Conservation (phyloP, 2,797 vertebrate genomes). For the Sphenodon punctatus region DNA sequence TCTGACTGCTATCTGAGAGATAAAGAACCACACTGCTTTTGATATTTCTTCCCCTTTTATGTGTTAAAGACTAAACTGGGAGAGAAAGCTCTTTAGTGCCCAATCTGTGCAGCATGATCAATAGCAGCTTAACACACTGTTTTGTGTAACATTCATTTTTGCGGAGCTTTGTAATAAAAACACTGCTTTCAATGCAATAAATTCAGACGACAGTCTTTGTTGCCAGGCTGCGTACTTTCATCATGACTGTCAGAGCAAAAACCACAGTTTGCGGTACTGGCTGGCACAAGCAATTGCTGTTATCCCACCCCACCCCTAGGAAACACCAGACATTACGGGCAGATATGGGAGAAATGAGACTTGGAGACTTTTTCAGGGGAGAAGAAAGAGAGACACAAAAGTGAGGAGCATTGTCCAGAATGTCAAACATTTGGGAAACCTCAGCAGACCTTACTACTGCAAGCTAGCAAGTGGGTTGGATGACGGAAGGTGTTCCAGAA, state of each 20-base stretch:
- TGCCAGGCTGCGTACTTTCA: neutral
- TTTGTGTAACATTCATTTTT: constrained; percentile 58
- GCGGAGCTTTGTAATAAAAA: constrained; percentile 52
- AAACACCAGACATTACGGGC: too few relatives aligned
- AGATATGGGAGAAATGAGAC: too few relatives aligned
- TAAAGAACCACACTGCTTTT: constrained; percentile 26
- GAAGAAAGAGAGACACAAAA: too few relatives aligned
- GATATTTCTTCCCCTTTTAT: constrained; percentile 29
- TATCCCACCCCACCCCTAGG: too few relatives aligned
- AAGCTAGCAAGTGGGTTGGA: too few relatives aligned
- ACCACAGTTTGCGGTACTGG: too few relatives aligned
- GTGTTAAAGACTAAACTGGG: constrained; percentile 10
- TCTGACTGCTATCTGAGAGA: neutral
- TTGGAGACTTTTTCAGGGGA: too few relatives aligned
- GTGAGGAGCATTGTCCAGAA: too few relatives aligned
- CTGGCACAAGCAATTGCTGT: too few relatives aligned
- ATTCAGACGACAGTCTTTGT: neutral
- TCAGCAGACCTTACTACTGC: too few relatives aligned
- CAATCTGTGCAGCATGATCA: constrained; percentile 54
- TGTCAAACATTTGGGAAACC: too few relatives aligned
- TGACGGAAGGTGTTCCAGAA: too few relatives aligned
- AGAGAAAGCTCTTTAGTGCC: constrained; percentile 21
- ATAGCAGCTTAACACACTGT: constrained; percentile 47
- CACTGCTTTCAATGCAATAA: constrained; percentile 42
- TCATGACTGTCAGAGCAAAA: neutral